Conservation (phyloP, 2,888 invertebrate species). For the Xestoiulus laeticollis region DNA sequence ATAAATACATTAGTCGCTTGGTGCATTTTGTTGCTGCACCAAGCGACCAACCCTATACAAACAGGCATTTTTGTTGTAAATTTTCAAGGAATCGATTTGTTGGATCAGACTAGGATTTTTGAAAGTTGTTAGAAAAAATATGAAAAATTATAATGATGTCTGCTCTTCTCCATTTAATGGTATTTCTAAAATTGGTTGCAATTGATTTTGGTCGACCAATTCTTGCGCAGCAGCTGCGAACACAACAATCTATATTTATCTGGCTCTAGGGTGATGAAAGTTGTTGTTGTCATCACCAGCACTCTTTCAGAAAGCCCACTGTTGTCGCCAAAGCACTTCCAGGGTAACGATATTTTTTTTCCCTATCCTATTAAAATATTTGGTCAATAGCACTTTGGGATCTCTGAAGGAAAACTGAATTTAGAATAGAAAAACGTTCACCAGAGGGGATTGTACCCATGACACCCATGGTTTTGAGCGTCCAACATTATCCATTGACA, state of each 20-base stretch:
- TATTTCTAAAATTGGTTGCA: constrained; percentile 4
- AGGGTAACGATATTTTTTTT: constrained; percentile 13
- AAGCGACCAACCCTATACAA: no score
- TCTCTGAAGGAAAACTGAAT: not conserved
- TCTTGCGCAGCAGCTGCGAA: not conserved
- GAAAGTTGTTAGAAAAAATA: not conserved
- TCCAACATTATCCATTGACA: not conserved
- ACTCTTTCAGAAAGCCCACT: constrained; percentile 18
- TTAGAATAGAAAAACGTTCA: not conserved
- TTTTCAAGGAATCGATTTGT: not conserved
- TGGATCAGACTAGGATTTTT: not conserved
- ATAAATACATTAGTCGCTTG: no score
- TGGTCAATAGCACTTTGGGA: not conserved
- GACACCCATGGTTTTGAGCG: not conserved
- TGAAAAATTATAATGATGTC: constrained; percentile 8
- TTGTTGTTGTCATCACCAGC: constrained; percentile 7
- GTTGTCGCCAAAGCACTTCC: not conserved
- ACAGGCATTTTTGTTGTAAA: not conserved
- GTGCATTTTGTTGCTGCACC: no score
- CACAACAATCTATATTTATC: constrained; percentile 18
- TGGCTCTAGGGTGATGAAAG: constrained; percentile 7
- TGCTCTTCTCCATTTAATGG: not conserved
- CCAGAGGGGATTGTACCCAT: not conserved
- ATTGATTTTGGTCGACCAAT: constrained; percentile 17
- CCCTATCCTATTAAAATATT: not conserved